These are phyloP conservation scores for Neuroterus valhalla DNA, from an alignment of 1,140 invertebrate species.

Conservation along the genomic window DNA sequence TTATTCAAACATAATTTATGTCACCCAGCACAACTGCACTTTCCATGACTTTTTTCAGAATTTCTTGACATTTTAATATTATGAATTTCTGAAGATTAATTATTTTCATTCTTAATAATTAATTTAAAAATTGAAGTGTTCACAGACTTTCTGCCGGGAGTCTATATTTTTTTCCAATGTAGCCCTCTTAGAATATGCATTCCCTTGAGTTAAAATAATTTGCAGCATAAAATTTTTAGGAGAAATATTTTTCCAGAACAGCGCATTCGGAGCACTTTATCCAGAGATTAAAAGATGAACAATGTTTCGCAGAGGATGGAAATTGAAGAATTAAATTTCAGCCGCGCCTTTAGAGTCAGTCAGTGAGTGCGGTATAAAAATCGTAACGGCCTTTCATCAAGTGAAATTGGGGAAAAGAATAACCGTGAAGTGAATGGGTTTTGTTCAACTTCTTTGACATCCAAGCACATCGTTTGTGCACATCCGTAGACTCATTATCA, in stretches of 20 bases:
- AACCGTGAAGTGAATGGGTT: neutral
- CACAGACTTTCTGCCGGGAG: no score
- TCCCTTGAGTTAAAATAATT: slow-evolving; percentile 2
- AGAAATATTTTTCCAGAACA: slow-evolving; percentile 1
- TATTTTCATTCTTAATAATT: no score
- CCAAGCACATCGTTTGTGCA: slow-evolving; percentile 22
- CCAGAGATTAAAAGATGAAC: neutral
- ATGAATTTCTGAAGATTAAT: no score
- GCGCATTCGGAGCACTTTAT: neutral
- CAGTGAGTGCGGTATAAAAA: neutral
- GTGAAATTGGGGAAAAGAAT: slow-evolving; percentile 11
- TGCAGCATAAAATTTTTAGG: neutral
- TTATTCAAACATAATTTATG: neutral
- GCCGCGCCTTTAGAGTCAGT: neutral
- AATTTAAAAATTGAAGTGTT: no score
- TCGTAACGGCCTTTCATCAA: slow-evolving; percentile 27
- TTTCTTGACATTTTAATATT: no score
- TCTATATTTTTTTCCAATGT: no score
- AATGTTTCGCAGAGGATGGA: slow-evolving; percentile 7
- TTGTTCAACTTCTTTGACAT: slow-evolving; percentile 18
- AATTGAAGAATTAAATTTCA: slow-evolving; percentile 23
- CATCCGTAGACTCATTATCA: slow-evolving; percentile 39
- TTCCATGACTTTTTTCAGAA: no score
- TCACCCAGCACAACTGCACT: no score
- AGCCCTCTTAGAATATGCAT: no score